phyloP scores from a whole-genome alignment of 2,888 invertebrate species.

The Agonopterix alstromeriana region DNA sequence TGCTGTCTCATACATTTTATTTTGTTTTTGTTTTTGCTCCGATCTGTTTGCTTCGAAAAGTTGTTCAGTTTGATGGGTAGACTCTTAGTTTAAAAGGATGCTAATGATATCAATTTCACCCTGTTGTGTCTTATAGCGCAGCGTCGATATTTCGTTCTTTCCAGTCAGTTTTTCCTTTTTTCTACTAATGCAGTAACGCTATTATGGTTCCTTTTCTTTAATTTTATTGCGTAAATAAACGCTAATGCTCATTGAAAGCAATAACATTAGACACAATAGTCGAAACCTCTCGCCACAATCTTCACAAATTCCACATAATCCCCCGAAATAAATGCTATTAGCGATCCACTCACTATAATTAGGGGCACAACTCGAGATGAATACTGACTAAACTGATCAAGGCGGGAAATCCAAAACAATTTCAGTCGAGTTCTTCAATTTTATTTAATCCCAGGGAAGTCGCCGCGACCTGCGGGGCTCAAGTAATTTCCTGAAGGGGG shows the following conservation, averaged over 20 bases:
- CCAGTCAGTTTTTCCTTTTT: too few relatives aligned
- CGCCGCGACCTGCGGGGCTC: conserved; percentile 59
- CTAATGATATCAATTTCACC: too few relatives aligned
- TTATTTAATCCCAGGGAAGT: conserved; percentile 64
- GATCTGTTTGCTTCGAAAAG: too few relatives aligned
- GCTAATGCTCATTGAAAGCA: conserved; percentile 5
- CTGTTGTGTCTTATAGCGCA: too few relatives aligned
- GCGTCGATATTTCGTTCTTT: too few relatives aligned
- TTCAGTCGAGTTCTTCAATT: conserved; percentile 64
- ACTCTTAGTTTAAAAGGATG: too few relatives aligned
- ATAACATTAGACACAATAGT: conserved; percentile 11
- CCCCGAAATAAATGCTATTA: conserved; percentile 46
- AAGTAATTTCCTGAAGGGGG: conserved; percentile 63
- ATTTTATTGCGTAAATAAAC: conserved; percentile 2
- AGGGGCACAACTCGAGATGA: conserved; percentile 43
- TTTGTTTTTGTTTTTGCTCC: too few relatives aligned
- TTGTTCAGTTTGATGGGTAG: too few relatives aligned
- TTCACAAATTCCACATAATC: conserved; percentile 22
- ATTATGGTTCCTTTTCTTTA: background rate
- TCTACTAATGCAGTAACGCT: too few relatives aligned
- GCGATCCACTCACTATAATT: conserved; percentile 59
- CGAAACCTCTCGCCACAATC: conserved; percentile 9
- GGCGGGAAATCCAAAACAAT: conserved; percentile 62
- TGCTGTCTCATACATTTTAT: too few relatives aligned
- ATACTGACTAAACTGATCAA: conserved; percentile 47